Percentiles rank a stretch among this genome's conserved stretches.
Conservation (phyloP, 2,797 vertebrate genomes). For the Poecilia velifera region DNA sequence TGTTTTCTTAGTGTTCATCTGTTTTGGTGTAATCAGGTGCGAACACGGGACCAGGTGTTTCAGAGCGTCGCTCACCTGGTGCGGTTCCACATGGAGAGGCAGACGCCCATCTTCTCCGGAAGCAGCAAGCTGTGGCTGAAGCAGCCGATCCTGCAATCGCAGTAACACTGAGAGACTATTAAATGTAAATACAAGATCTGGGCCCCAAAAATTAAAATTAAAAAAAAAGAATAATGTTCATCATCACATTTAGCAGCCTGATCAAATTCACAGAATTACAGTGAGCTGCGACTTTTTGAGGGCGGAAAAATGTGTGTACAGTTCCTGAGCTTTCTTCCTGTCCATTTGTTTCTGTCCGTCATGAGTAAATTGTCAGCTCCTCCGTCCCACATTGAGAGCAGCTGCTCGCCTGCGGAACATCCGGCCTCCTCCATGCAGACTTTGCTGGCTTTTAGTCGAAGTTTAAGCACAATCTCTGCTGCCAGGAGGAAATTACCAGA, state of each 20-base stretch:
- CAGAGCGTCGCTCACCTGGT: constrained; percentile 90
- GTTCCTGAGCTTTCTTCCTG: constrained; percentile 1
- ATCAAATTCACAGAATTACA: not conserved
- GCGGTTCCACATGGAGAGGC: constrained; percentile 91
- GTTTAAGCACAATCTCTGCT: constrained; percentile 50
- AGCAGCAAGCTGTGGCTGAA: constrained; percentile 90
- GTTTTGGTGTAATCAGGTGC: constrained; percentile 79
- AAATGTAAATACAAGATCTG: not conserved
- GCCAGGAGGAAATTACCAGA: constrained; percentile 26
- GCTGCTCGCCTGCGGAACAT: constrained; percentile 35
- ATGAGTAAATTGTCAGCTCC: constrained; percentile 6
- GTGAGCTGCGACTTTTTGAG: constrained; percentile 1
- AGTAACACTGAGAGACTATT: constrained; percentile 32
- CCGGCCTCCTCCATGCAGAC: constrained; percentile 29
- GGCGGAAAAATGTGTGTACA: not conserved
- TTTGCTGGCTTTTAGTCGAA: constrained; percentile 41
- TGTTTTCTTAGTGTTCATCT: constrained; percentile 27
- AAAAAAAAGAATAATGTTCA: not conserved
- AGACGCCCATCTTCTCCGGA: constrained; percentile 89
- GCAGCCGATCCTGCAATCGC: constrained; percentile 82
- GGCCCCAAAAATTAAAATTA: not conserved
- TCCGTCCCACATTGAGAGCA: constrained; percentile 32
- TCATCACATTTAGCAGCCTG: not conserved
- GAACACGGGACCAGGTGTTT: constrained; percentile 91
- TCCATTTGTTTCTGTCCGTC: constrained; percentile 8